phyloP scores from a whole-genome alignment of 2,113 vertebrate species.

The Platichthys flesus region DNA sequence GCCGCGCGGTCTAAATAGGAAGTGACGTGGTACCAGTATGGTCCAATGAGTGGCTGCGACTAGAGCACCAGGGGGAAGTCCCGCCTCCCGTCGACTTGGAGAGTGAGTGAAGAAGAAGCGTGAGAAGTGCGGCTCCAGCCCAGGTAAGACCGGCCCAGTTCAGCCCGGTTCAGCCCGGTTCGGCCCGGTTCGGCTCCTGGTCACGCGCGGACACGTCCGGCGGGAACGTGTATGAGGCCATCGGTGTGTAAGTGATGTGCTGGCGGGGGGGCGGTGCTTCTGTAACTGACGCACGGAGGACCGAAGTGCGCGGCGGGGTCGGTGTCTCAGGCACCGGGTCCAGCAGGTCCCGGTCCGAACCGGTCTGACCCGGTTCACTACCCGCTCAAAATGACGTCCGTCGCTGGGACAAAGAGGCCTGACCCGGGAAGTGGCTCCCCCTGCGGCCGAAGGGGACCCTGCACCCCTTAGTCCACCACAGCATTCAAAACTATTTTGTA shows the following conservation, averaged over 20 bases:
- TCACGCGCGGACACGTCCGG: background rate
- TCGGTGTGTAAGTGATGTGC: background rate
- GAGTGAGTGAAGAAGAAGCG: constrained; percentile 39
- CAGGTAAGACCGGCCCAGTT: constrained; percentile 45
- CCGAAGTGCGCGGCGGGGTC: background rate
- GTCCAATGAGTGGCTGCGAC: constrained; percentile 28
- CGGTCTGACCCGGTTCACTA: background rate
- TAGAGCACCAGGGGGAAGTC: constrained; percentile 23
- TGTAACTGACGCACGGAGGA: background rate
- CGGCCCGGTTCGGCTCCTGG: background rate
- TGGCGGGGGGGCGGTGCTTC: constrained; percentile 35
- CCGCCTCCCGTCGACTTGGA: constrained; percentile 42
- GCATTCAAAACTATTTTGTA: no score
- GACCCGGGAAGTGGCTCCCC: background rate
- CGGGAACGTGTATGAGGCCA: background rate
- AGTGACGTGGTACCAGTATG: background rate
- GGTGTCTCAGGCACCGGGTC: background rate
- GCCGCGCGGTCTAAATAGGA: constrained; percentile 2
- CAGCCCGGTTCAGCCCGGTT: accelerated
- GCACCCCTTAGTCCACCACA: background rate
- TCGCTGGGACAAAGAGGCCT: background rate
- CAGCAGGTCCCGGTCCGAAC: background rate
- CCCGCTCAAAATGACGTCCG: background rate
- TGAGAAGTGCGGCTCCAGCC: background rate
- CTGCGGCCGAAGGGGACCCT: background rate